Percentiles rank a stretch among this genome's conserved stretches.
phyloP scores from a whole-genome alignment of 2,113 vertebrate species.

The Elachura formosa region DNA sequence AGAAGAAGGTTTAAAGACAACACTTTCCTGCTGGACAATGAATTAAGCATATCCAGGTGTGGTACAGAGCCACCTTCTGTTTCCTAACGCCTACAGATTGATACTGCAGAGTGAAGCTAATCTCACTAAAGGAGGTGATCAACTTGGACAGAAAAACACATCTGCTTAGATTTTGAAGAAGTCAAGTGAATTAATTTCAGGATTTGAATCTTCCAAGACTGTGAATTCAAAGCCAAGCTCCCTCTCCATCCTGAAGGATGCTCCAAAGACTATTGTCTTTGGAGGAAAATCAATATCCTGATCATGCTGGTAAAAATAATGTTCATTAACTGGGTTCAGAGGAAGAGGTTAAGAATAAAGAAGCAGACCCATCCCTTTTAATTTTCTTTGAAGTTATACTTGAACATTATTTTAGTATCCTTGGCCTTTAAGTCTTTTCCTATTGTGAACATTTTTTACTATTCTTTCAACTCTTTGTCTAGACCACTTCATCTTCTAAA shows the following conservation, averaged over 20 bases:
- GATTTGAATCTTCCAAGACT: neutral
- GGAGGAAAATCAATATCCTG: neutral
- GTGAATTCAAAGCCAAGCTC: neutral
- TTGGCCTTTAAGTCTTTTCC: neutral
- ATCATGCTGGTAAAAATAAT: neutral
- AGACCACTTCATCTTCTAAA: neutral
- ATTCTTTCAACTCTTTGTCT: neutral
- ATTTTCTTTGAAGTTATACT: neutral
- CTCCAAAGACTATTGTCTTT: neutral
- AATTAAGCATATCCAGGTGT: neutral
- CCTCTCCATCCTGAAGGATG: neutral
- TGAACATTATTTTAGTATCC: neutral
- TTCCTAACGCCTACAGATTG: neutral
- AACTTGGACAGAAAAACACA: neutral
- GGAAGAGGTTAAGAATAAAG: neutral
- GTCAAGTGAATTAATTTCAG: neutral
- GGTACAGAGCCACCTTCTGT: neutral
- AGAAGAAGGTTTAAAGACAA: neutral
- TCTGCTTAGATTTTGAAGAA: neutral
- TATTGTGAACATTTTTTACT: neutral
- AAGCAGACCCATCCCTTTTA: neutral
- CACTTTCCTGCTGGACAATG: neutral
- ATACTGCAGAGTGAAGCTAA: neutral
- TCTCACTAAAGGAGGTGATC: neutral
- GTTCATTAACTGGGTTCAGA: neutral